A percentile compares a stretch with the other conserved stretches of the same genome.
These are phyloP conservation scores for Iguana delicatissima DNA, from an alignment of 2,797 vertebrate species.

Conservation along the genomic window DNA sequence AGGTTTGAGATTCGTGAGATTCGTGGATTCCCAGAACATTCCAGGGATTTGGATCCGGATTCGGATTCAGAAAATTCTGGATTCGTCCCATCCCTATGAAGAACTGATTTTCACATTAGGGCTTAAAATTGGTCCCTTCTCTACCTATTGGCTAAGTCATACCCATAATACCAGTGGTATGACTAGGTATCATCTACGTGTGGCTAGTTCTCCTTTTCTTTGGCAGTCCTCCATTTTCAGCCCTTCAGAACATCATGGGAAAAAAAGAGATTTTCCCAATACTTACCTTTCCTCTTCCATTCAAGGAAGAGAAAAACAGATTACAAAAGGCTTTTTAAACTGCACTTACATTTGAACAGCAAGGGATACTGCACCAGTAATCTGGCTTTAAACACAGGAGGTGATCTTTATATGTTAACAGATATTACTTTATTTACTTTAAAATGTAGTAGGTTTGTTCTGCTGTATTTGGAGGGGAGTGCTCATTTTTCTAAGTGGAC, in stretches of 20 bases:
- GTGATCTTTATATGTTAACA: background rate
- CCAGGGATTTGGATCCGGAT: no score
- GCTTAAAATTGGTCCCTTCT: no score
- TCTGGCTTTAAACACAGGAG: background rate
- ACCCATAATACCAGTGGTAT: no score
- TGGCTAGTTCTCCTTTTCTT: background rate
- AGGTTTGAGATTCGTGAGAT: no score
- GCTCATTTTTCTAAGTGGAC: background rate
- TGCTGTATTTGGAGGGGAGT: background rate
- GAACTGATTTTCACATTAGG: no score
- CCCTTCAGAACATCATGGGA: background rate
- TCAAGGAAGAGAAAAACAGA: background rate
- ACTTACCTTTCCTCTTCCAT: no score
- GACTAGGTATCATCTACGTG: background rate
- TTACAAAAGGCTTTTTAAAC: background rate
- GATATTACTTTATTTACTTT: background rate
- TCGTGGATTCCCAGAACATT: no score
- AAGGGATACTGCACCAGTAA: background rate
- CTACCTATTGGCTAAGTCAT: no score
- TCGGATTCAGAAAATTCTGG: no score
- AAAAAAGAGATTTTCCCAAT: no score
- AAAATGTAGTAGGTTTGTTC: background rate
- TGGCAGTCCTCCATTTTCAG: background rate
- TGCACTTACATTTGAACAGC: background rate
- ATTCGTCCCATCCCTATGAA: no score